Percentiles rank a stretch among this genome's conserved stretches.
These are phyloP conservation scores for Anneissia japonica DNA, from an alignment of 35 echinoderm and acorn worm species.

Conservation along the genomic window DNA sequence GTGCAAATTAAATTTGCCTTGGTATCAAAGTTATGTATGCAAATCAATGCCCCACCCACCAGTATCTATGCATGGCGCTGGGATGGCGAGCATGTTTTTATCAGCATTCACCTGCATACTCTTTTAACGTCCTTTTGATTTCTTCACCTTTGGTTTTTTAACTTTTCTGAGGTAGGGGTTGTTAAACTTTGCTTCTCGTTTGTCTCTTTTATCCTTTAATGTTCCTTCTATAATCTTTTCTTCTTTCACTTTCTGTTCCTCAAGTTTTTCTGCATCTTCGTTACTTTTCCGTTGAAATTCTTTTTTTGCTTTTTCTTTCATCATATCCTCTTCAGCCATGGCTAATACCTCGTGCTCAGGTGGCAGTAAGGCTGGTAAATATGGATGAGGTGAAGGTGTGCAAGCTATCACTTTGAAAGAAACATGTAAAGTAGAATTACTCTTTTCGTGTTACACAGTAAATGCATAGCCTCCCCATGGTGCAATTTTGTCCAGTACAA, in stretches of 20 bases:
- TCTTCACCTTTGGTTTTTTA: slow-evolving; percentile 11
- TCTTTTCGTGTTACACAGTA: background rate
- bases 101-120: too few relatives aligned
- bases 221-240: background rate
- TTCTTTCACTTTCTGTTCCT: background rate
- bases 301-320: slow-evolving; percentile 4
- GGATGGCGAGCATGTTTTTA: too few relatives aligned
- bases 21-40: too few relatives aligned
- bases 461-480: background rate
- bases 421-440: background rate
- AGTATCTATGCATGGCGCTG: too few relatives aligned
- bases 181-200: background rate
- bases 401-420: slow-evolving; percentile 75
- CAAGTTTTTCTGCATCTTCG: background rate
- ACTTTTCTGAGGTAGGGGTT: slow-evolving; percentile 2
- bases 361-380: slow-evolving; percentile 66
- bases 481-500: too few relatives aligned
- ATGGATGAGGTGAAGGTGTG: slow-evolving; percentile 59
- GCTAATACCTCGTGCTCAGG: slow-evolving; percentile 58
- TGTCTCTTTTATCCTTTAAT: background rate
- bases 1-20: too few relatives aligned
- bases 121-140: slow-evolving; percentile 3
- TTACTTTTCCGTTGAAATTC: background rate
- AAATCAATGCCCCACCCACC: too few relatives aligned
- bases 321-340: background rate